These are phyloP conservation scores for Gnathonemus longibarbis DNA, from an alignment of 2,113 vertebrate genomes.

Conservation along the genomic window DNA sequence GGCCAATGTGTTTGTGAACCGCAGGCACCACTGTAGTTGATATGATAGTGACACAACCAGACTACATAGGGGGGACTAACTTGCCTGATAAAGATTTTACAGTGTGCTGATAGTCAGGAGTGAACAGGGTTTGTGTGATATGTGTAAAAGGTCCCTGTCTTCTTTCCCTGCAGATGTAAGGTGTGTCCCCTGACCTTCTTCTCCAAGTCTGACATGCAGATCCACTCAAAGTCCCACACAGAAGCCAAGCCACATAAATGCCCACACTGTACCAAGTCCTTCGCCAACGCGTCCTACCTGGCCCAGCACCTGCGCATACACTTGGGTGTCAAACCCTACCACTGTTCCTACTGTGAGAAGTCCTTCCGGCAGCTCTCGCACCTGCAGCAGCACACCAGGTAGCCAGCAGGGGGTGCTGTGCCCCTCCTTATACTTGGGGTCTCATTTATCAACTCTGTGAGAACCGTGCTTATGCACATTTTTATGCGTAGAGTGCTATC, in stretches of 20 bases:
- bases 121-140: not conserved
- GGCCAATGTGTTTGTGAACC: too few relatives aligned
- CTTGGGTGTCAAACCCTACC: conserved; percentile 92
- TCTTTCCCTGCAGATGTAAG: conserved; percentile 75
- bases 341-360: conserved; percentile 97
- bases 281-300: conserved; percentile 90
- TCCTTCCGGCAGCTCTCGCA: conserved; percentile 91
- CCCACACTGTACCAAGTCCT: conserved; percentile 94
- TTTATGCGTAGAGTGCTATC: not conserved
- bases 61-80: not conserved
- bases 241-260: conserved; percentile 98
- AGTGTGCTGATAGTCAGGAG: not conserved
- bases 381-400: conserved; percentile 98
- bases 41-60: not conserved
- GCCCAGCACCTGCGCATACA: conserved; percentile 97
- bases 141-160: not conserved
- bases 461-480: not conserved
- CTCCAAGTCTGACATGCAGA: conserved; percentile 99
- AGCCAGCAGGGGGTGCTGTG: not conserved
- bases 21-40: not conserved
- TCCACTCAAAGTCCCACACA: conserved; percentile 96
- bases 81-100: not conserved
- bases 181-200: conserved; percentile 95
- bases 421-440: not conserved
- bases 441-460: not conserved